phyloP scores from a whole-genome alignment of 2,888 invertebrate genomes.

The Athalia rosae region DNA sequence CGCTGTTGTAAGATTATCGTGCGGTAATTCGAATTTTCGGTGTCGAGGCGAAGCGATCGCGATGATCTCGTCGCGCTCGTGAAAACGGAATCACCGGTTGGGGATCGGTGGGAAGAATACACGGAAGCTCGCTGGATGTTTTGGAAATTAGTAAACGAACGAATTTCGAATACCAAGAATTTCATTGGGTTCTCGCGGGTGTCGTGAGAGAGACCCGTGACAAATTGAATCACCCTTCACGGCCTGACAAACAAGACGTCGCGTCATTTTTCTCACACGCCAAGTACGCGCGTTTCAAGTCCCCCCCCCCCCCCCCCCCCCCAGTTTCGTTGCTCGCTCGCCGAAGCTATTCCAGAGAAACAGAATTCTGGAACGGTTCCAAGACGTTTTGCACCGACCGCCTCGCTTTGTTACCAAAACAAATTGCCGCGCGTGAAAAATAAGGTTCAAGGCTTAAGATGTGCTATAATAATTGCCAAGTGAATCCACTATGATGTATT shows the following conservation, averaged over 20 bases:
- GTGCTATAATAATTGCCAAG: constrained; percentile 46
- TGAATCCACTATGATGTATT: constrained; percentile 41
- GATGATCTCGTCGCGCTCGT: too few species aligned
- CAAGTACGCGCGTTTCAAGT: constrained; percentile 37
- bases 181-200: constrained; percentile 20
- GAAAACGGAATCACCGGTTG: constrained; percentile 12
- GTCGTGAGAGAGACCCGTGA: constrained; percentile 13
- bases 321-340: not conserved
- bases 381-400: constrained; percentile 59
- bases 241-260: constrained; percentile 41
- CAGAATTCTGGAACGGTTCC: constrained; percentile 59
- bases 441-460: constrained; percentile 33
- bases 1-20: not conserved
- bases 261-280: constrained; percentile 43
- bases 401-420: constrained; percentile 66
- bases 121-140: not conserved
- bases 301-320: too few species aligned
- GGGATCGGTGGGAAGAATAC: not conserved
- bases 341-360: constrained; percentile 27
- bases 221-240: constrained; percentile 41
- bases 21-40: constrained; percentile 5
- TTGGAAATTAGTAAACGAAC: constrained; percentile 33
- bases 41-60: not conserved
- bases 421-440: constrained; percentile 53
- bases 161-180: constrained; percentile 3